These are phyloP conservation scores for Pterocles burchelli DNA, from an alignment of 2,113 vertebrate genomes.

Conservation along the genomic window DNA sequence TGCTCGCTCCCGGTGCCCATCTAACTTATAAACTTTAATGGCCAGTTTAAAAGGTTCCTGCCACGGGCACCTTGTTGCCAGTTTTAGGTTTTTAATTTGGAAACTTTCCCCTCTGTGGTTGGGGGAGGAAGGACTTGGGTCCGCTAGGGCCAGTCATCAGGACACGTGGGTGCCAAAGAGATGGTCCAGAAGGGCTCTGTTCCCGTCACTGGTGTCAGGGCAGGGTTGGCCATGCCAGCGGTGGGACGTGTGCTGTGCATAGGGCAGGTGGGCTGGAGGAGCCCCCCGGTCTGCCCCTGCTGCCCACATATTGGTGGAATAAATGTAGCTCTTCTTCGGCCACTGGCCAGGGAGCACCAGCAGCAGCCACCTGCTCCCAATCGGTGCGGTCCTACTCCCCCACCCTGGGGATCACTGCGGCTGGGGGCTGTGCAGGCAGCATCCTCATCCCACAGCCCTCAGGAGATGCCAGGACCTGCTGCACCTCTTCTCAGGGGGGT, in stretches of 20 bases:
- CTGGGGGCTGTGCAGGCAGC: background rate
- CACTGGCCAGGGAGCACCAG: background rate
- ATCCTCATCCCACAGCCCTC: background rate
- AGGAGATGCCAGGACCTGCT: accelerated
- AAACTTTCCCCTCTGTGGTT: conserved; percentile 81
- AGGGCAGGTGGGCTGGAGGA: background rate
- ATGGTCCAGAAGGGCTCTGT: conserved; percentile 59
- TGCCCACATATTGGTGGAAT: background rate
- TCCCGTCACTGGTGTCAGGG: conserved; percentile 36
- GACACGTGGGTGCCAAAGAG: conserved; percentile 74
- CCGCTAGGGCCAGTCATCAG: conserved; percentile 68
- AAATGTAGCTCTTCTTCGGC: background rate
- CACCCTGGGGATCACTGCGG: accelerated
- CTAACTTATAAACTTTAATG: conserved; percentile 85
- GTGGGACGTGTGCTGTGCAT: accelerated
- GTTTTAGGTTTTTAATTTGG: conserved; percentile 86
- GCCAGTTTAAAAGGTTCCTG: conserved; percentile 82
- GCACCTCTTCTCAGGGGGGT: accelerated
- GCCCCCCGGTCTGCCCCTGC: accelerated
- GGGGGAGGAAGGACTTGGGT: conserved; percentile 76
- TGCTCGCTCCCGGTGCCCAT: conserved; percentile 70
- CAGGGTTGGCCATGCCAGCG: background rate
- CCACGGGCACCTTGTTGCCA: conserved; percentile 81
- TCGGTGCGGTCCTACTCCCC: accelerated
- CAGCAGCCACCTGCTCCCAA: background rate